Evolutionary conservation across 2,888 invertebrate genomes (phyloP).

Genomic region (Crossocerus cetratus): DNA sequence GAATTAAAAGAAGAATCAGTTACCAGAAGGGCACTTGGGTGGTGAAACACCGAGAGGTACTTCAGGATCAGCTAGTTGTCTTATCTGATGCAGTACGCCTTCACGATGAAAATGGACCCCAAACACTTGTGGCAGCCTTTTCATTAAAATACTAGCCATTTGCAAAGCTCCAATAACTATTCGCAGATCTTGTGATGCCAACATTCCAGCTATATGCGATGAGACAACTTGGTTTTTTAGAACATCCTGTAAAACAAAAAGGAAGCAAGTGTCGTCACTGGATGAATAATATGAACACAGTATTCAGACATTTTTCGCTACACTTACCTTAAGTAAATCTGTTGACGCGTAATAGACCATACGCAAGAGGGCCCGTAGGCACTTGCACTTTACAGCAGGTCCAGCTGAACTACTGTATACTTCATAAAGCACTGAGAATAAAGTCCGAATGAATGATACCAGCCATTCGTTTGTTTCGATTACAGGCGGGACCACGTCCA

Average conservation of each 20-base stretch:
- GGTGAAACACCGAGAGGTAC: constrained; percentile 78
- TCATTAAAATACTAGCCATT: constrained; percentile 97
- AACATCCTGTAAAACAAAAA: constrained; percentile 74
- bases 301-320: not conserved
- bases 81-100: constrained; percentile 96
- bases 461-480: constrained; percentile 76
- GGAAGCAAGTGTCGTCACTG: constrained; percentile 1
- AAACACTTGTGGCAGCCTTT: constrained; percentile 96
- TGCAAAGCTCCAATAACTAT: constrained; percentile 98
- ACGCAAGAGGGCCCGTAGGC: constrained; percentile 94
- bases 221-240: constrained; percentile 89
- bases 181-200: constrained; percentile 96
- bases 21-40: constrained; percentile 76
- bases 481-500: constrained; percentile 75
- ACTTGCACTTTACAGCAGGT: constrained; percentile 97
- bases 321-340: constrained; percentile 85
- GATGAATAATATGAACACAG: not conserved
- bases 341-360: constrained; percentile 97
- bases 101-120: constrained; percentile 97
- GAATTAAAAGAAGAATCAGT: not conserved
- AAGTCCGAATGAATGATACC: constrained; percentile 82
- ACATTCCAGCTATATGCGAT: constrained; percentile 98
- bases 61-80: constrained; percentile 85
- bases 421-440: constrained; percentile 97
- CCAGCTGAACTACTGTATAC: constrained; percentile 99